Base-by-base conservation (phyloP, 1,140 invertebrate genomes). In the Physella acuta region DNA sequence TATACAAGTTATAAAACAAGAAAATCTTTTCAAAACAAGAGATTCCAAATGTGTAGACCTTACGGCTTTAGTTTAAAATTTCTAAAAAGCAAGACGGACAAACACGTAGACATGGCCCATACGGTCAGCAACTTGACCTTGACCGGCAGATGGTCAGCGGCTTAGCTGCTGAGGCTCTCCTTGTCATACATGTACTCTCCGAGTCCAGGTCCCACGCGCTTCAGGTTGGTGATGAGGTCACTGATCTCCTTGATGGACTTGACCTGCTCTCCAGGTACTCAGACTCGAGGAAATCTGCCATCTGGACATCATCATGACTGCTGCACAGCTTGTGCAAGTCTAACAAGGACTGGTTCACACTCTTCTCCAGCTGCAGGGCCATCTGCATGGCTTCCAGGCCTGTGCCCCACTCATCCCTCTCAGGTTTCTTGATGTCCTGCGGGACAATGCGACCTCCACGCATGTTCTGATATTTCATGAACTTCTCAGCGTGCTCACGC, bases 401-500 rank as follows among this genome's bases (percentile, higher is more conserved):
- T 37, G 86, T 87, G 0, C 85, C 85, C 89, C 91, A 93, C 52
- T 89, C 87, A 62, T 87, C 84, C 63, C 86, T 82, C 11, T 86
- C 83, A 2, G 92, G 92, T 58, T 88, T 86, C 65, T 81, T 75
- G 68, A 84, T 79, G 72, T 77, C 73, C 58, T 87, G 83, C 14
- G 88, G 78, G 30, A 89, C 84, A 71, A 94, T 87, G 16, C 86
- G 83, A 0, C 93, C 94, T 4, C 94, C 94, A 33, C 94, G 86
- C 77, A 90, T 90, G 81, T 93, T 94, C 84, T 92, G 89, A 80
- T 94, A 95, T 58, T 88, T 88, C 87, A 94, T 91, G 14, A 91
- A 80, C 70, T 87, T 89, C 84, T 90, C 88, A 0, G 91, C 92
- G 79, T 94, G 92, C 68, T 89, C 89, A 11, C 89, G 86, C 82